Base-by-base conservation (phyloP, 2,113 vertebrate genomes). In the Mobula hypostoma region DNA sequence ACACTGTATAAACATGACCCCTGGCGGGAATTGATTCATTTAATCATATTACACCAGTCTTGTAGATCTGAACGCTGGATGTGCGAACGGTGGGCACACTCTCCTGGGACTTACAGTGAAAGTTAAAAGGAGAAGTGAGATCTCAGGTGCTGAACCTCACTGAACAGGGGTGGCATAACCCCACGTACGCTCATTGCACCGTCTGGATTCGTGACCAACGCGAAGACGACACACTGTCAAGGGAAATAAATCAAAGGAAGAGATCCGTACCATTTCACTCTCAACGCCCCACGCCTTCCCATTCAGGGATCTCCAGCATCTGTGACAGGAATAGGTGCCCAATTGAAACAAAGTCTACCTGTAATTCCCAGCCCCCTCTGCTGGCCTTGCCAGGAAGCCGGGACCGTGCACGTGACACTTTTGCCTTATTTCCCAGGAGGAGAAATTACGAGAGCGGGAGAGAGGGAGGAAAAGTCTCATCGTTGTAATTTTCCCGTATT, bases 351-450 rank as follows among this genome's bases (percentile, higher is more conserved):
- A 36, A 24, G 32, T 74, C 68, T 74, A 93, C 90, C 90, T 93
- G 90, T 72, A 36, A 93, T 72, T 93, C 68, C 90, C 90, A 93
- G 40, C 68, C 90, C 90, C 90, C 90, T 93, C 90, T 93, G 90
- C 90, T 93, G 90, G 90, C 72, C 68, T 93, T 93, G 90, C 21
- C 36, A 48, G 90, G 90, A 93, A 93, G 68, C 90, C 36, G 68
- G 68, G 90, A 93, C 66, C 68, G 90, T 68, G 68, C 90, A 93
- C 68, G 90, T 93, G 90, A 93, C 36, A 93, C 68, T 74, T 72
- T 93, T 74, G 68, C 32, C 68, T 74, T 74, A 48, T 93, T 93
- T 74, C 90, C 36, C 32, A 19, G 17, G 66, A 93, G 68, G n/a
- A 93, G 90, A 93, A 93, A 74, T 72, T 40, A 93, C 68, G 17